Conservation (phyloP, 2,888 invertebrate species). For the Ectemnius cavifrons region DNA sequence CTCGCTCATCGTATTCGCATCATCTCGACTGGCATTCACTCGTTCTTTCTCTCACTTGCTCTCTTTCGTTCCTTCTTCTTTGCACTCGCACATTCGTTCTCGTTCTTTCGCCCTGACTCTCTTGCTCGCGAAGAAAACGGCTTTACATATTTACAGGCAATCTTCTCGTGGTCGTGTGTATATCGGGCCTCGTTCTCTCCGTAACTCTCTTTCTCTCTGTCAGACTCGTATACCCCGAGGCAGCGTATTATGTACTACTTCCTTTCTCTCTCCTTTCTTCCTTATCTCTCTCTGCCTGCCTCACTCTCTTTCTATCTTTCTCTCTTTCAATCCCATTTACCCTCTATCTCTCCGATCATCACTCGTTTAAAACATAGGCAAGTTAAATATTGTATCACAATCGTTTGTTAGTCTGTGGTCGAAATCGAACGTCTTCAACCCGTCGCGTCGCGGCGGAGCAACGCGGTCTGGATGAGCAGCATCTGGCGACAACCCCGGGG, state of each 20-base stretch:
- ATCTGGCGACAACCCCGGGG: constrained; percentile 40
- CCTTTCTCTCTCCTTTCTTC: constrained; percentile 33
- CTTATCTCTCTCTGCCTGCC: not conserved
- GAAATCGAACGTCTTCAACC: constrained; percentile 76
- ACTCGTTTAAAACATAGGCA: constrained; percentile 72
- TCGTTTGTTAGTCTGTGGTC: constrained; percentile 76
- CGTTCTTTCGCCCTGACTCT: constrained; percentile 26
- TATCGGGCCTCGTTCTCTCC: constrained; percentile 24
- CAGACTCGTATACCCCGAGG: constrained; percentile 42
- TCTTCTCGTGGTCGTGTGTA: constrained; percentile 62
- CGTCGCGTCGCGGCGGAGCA: constrained; percentile 66
- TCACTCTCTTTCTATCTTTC: constrained; percentile 4
- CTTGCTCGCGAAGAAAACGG: constrained; percentile 35
- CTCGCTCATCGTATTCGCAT: constrained; percentile 3
- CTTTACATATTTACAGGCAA: constrained; percentile 74
- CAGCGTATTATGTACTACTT: constrained; percentile 45
- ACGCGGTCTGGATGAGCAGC: constrained; percentile 50
- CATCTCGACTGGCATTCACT: constrained; percentile 13
- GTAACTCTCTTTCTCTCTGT: constrained; percentile 16
- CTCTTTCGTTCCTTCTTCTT: constrained; percentile 14
- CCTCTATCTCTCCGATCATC: constrained; percentile 41
- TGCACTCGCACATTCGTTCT: constrained; percentile 28
- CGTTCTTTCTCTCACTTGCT: constrained; percentile 14
- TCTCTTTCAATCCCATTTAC: constrained; percentile 41
- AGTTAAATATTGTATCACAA: constrained; percentile 78